Conservation (phyloP, 2,113 vertebrate genomes). For the Calyptommatus sinebrachiatus region DNA sequence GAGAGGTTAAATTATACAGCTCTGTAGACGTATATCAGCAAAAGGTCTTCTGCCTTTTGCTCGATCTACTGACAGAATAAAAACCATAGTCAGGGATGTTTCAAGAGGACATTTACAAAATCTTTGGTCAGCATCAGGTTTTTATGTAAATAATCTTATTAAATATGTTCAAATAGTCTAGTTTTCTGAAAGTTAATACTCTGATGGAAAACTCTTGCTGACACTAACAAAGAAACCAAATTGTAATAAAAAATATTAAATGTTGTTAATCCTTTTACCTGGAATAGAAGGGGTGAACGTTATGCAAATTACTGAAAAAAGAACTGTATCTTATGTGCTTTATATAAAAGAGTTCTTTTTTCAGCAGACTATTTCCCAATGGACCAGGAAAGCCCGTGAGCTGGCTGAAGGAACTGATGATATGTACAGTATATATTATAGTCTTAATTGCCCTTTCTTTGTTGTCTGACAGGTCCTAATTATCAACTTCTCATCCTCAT, state of each 20-base stretch:
- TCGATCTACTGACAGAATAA: background rate
- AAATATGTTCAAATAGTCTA: no score
- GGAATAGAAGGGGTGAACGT: background rate
- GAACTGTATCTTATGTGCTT: background rate
- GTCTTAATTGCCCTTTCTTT: background rate
- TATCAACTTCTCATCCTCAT: no score
- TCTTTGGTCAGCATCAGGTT: no score
- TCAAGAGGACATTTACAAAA: background rate
- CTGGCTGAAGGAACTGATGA: background rate
- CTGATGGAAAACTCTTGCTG: background rate
- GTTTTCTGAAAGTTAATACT: background rate
- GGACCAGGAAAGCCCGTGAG: background rate
- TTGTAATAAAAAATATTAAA: background rate
- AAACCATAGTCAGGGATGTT: background rate
- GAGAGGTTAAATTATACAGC: background rate
- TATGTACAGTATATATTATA: background rate
- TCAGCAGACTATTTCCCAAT: background rate
- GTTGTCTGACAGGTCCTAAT: background rate
- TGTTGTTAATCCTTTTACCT: background rate
- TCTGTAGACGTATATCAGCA: background rate
- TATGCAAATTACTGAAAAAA: background rate
- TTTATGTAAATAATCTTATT: no score
- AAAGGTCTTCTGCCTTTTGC: background rate
- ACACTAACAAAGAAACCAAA: background rate
- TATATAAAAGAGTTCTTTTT: background rate